phyloP scores from a whole-genome alignment of 2,113 vertebrate species.

The Sander vitreus region DNA sequence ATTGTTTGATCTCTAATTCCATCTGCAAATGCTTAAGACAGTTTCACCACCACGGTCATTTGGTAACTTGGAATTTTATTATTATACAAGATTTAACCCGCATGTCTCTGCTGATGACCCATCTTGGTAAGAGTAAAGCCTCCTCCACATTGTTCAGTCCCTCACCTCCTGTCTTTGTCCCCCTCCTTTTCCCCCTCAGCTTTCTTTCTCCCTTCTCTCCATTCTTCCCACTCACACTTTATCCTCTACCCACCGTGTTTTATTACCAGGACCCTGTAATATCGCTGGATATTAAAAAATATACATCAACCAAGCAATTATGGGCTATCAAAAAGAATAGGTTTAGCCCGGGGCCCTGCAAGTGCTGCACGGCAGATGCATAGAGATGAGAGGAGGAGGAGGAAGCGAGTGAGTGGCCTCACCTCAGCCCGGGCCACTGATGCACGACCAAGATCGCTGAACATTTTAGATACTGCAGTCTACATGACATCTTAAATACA shows the following conservation, averaged over 20 bases:
- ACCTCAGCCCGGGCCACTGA: constrained; percentile 40
- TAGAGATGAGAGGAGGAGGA: constrained; percentile 67
- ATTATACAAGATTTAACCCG: not conserved
- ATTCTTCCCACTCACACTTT: constrained; percentile 54
- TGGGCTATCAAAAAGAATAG: constrained; percentile 82
- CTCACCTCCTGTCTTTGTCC: constrained; percentile 22
- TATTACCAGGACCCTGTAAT: constrained; percentile 82
- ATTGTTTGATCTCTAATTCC: not conserved
- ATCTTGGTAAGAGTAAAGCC: not conserved
- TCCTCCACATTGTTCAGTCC: not conserved
- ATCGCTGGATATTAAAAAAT: constrained; percentile 87
- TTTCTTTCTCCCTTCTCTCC: constrained; percentile 45
- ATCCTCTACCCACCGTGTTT: constrained; percentile 70
- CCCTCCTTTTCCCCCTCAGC: constrained; percentile 25
- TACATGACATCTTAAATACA: constrained; percentile 12
- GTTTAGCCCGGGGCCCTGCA: constrained; percentile 74
- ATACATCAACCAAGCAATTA: constrained; percentile 86
- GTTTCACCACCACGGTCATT: not conserved
- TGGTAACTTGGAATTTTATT: not conserved
- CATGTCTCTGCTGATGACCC: not conserved
- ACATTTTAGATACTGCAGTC: constrained; percentile 31
- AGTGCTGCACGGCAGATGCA: constrained; percentile 63
- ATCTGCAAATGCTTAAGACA: too few relatives aligned
- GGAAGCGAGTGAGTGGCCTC: constrained; percentile 43
- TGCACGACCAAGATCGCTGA: constrained; percentile 31